Evolutionary conservation across 2,888 invertebrate genomes (phyloP), one percentile per base, ranked within the genome.

Genomic region (Eucera pruinosa): DNA sequence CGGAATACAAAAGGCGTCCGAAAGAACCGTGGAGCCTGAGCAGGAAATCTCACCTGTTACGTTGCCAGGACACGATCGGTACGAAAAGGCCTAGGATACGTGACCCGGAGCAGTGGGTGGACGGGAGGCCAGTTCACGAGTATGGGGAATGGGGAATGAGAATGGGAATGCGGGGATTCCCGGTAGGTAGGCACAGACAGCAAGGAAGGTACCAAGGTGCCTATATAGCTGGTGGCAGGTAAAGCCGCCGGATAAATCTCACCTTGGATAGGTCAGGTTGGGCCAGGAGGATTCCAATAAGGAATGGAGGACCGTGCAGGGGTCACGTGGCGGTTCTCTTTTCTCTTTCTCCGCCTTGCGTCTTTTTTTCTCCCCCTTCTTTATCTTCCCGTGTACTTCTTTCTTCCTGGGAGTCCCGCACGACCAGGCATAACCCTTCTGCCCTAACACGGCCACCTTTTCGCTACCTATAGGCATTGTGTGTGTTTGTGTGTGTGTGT

Each of bases 221-320:
- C 70, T 78, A 64, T 82, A 74, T 81, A 84, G 83, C 77, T 80
- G 85, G 86, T 83, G 87, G 85, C 90, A 88, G 88, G 89, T 88
- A 90, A 88, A 88, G 87, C 88, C 87, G 81, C 58, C 81, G 89
- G 88, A 88, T 87, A 88, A 90, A 90, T 89, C 86, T 89, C 86
- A 89, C 85, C 89, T 90, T 90, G 89, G 88, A 89, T 89, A 90
- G 90, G 89, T 90, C 90, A 89, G 89, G 88, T 85, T 89, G 83
- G 85, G 71, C 83, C 83, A 81, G 82, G 73, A 88, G 86, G 87
- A 89, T 88, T 87, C 85, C 86, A 87, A 86, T 86, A 89, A 88
- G 87, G 82, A 86, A 83, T 86, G 79, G 81, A 81, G 82, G 72
- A 75, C 73, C 78, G 86, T 76, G 82, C 73, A 83, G 68, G 87